A percentile compares a stretch with the other conserved stretches of the same genome.
These are phyloP conservation scores for Coenonympha glycerion DNA, from an alignment of 2,888 invertebrate species.

Conservation along the genomic window DNA sequence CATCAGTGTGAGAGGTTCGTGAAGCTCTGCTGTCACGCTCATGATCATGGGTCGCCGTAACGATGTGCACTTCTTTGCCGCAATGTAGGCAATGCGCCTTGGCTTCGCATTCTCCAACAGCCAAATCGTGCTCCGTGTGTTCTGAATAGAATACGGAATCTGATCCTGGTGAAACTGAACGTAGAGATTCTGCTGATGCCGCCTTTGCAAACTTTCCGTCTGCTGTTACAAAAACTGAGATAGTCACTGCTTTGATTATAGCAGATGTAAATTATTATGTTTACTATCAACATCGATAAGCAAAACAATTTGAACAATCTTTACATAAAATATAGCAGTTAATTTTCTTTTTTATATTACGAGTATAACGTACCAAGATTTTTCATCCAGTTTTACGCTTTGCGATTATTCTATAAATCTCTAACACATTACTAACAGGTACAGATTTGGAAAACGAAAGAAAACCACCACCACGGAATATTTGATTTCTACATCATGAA, in stretches of 20 bases:
- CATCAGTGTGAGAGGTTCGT: slow-evolving; percentile 67
- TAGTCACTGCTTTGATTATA: slow-evolving; percentile 11
- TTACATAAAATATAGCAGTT: no score
- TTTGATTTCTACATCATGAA: not conserved
- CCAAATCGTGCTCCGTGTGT: slow-evolving; percentile 76
- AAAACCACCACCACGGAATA: not conserved
- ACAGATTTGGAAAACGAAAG: no score
- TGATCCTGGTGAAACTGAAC: slow-evolving; percentile 93
- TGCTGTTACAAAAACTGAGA: slow-evolving; percentile 33
- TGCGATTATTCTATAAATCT: not conserved
- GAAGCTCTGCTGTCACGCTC: slow-evolving; percentile 62
- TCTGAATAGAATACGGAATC: slow-evolving; percentile 94
- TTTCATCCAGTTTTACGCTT: not conserved
- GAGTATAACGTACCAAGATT: no score
- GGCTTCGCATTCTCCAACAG: slow-evolving; percentile 73
- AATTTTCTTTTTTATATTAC: no score
- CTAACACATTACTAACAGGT: not conserved
- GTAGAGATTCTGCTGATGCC: slow-evolving; percentile 88
- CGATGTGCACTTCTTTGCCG: slow-evolving; percentile 85
- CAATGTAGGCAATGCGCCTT: slow-evolving; percentile 87
- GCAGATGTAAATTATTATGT: slow-evolving; percentile 8
- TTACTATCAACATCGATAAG: slow-evolving; percentile 7
- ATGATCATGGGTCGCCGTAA: slow-evolving; percentile 69
- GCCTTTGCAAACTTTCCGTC: slow-evolving; percentile 80
- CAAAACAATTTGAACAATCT: not conserved